Percentiles rank a stretch among this genome's conserved stretches.
Conservation (phyloP, 2,888 invertebrate species). For the Phengaris alcon region DNA sequence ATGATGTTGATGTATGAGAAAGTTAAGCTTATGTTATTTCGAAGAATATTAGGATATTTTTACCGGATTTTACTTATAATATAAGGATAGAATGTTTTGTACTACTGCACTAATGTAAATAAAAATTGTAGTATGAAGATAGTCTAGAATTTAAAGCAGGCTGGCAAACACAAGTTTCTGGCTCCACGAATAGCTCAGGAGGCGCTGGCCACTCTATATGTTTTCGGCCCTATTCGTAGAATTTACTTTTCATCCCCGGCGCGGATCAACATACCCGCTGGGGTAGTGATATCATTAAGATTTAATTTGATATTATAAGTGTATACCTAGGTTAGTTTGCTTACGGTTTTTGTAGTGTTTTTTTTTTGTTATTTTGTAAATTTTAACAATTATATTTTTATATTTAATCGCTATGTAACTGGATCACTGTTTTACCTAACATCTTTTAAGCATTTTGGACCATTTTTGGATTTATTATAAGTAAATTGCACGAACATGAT, state of each 20-base stretch:
- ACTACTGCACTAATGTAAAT: constrained; percentile 50
- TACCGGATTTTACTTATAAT: constrained; percentile 34
- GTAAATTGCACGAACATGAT: constrained; percentile 41
- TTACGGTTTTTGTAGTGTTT: constrained; percentile 66
- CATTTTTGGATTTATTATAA: constrained; percentile 44
- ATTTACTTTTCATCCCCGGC: constrained; percentile 57
- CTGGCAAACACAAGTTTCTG: constrained; percentile 50
- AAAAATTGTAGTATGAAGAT: constrained; percentile 45
- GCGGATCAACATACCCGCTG: constrained; percentile 44
- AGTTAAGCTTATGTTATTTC: constrained; percentile 40
- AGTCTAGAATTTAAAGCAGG: constrained; percentile 47
- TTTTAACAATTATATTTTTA: constrained; percentile 65
- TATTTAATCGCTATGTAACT: constrained; percentile 63
- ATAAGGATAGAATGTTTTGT: constrained; percentile 29
- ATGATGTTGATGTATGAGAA: constrained; percentile 52
- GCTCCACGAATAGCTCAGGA: constrained; percentile 54
- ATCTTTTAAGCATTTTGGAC: constrained; percentile 53
- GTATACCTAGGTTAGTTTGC: constrained; percentile 66
- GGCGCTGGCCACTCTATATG: constrained; percentile 76
- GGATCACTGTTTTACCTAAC: constrained; percentile 55
- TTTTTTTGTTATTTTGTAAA: constrained; percentile 75
- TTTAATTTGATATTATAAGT: constrained; percentile 72
- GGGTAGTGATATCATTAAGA: constrained; percentile 69
- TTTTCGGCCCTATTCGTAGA: constrained; percentile 76
- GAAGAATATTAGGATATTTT: constrained; percentile 34